These are phyloP conservation scores for Hippolais icterina DNA, from an alignment of 2,113 vertebrate species.

Conservation along the genomic window DNA sequence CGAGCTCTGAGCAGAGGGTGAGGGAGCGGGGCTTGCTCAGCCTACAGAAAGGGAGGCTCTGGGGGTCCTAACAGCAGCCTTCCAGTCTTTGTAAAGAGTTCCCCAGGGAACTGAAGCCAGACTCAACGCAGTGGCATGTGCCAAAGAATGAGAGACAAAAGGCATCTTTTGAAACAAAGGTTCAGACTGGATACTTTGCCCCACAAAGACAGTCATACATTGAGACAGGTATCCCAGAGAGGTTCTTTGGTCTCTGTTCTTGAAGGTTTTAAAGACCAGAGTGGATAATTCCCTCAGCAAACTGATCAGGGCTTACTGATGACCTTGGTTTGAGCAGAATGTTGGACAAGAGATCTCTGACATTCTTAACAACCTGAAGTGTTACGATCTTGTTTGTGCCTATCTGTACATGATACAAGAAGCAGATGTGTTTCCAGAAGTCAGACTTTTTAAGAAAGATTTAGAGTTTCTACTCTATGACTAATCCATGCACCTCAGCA, in stretches of 20 bases:
- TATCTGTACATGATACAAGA: background rate
- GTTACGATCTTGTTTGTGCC: background rate
- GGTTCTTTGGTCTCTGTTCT: background rate
- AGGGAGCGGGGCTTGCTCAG: background rate
- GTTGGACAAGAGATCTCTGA: background rate
- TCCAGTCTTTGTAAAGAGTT: background rate
- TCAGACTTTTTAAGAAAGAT: background rate
- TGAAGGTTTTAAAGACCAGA: background rate
- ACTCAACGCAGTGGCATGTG: background rate
- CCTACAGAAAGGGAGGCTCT: background rate
- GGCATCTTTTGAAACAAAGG: background rate
- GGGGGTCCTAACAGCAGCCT: background rate
- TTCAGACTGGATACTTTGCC: background rate
- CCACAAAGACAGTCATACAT: background rate
- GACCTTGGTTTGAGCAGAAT: background rate
- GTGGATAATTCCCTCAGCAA: background rate
- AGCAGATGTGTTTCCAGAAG: background rate
- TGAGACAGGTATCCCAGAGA: background rate
- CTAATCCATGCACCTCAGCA: background rate
- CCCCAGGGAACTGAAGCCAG: background rate
- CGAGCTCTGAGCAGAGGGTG: background rate
- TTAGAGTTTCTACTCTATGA: background rate
- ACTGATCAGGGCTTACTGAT: background rate
- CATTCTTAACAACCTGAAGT: background rate
- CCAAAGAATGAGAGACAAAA: background rate